Evolutionary conservation across 2,888 invertebrate species (phyloP).

Genomic region (Liodrosophila aerea): DNA sequence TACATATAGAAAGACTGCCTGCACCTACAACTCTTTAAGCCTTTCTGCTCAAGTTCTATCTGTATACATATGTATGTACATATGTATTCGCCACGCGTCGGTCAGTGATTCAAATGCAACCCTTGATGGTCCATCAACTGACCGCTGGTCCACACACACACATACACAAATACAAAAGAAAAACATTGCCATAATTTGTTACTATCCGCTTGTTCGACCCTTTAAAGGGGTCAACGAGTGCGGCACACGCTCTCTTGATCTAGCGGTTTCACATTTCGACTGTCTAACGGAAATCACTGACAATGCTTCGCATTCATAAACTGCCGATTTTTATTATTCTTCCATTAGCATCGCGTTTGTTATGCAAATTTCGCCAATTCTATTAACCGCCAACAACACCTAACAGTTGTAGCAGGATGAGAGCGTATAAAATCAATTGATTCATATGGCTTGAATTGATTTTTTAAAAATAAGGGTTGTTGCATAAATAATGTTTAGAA

Average conservation of each 20-base stretch:
- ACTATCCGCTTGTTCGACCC: not conserved
- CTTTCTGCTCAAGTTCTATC: not conserved
- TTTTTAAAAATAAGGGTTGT: not conserved
- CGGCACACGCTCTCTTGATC: constrained; percentile 9
- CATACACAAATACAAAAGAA: constrained; percentile 1
- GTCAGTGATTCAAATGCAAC: constrained; percentile 23
- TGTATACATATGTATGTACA: too few species aligned
- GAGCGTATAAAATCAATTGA: not conserved
- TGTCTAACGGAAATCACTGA: constrained; percentile 20
- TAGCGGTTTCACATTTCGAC: constrained; percentile 21
- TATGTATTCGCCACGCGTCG: constrained; percentile 19
- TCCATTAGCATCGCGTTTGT: constrained; percentile 42
- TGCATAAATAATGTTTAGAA: too few species aligned
- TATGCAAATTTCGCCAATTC: constrained; percentile 42
- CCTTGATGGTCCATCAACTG: constrained; percentile 22
- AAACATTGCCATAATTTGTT: constrained; percentile 23
- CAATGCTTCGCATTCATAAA: constrained; percentile 1
- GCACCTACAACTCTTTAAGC: constrained; percentile 15
- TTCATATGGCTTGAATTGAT: not conserved
- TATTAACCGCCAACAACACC: constrained; percentile 8
- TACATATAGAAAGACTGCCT: not conserved
- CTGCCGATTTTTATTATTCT: constrained; percentile 26
- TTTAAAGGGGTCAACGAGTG: constrained; percentile 21
- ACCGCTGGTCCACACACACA: constrained; percentile 25
- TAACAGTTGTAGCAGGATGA: constrained; percentile 17